Percentiles rank a stretch among this genome's conserved stretches.
phyloP scores from a whole-genome alignment of 2,797 vertebrate species.

The Rhinichthys osculus region DNA sequence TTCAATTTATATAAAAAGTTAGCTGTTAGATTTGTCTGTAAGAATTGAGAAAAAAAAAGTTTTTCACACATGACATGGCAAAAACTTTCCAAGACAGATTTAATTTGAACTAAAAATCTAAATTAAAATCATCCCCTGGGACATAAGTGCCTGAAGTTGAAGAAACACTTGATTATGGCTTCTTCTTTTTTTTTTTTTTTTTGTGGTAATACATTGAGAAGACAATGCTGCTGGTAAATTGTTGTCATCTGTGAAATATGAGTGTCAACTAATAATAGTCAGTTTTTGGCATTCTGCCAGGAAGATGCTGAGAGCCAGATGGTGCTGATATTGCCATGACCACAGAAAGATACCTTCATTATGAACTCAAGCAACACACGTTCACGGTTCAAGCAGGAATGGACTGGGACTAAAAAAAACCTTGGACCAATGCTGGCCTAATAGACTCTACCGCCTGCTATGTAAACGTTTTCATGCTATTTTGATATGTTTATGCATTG shows the following conservation, averaged over 20 bases:
- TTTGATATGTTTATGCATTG: not conserved
- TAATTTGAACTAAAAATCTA: not conserved
- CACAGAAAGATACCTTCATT: slow-evolving; percentile 65
- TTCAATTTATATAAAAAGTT: not conserved
- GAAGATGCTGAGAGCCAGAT: slow-evolving; percentile 80
- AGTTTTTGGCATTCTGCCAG: slow-evolving; percentile 69
- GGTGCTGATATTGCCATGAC: slow-evolving; percentile 68
- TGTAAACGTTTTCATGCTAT: not conserved
- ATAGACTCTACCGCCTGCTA: not conserved
- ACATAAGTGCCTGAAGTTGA: not conserved
- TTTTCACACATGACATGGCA: not conserved
- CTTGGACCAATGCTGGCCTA: not conserved
- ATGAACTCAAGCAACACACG: slow-evolving; percentile 54
- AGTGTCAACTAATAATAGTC: slow-evolving; percentile 65
- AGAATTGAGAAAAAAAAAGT: too few species aligned
- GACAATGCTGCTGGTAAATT: slow-evolving; percentile 49
- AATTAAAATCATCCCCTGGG: not conserved
- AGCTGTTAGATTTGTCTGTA: not conserved
- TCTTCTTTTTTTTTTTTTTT: not conserved
- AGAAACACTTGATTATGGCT: not conserved
- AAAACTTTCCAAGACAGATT: not conserved
- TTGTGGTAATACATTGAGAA: slow-evolving; percentile 2
- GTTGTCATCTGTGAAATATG: slow-evolving; percentile 45
- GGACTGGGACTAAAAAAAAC: not conserved
- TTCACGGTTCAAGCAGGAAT: not conserved